These are phyloP conservation scores for Amphimedon queenslandica DNA, from an alignment of 37 sponge, comb jelly and placozoan species.

Conservation along the genomic window DNA sequence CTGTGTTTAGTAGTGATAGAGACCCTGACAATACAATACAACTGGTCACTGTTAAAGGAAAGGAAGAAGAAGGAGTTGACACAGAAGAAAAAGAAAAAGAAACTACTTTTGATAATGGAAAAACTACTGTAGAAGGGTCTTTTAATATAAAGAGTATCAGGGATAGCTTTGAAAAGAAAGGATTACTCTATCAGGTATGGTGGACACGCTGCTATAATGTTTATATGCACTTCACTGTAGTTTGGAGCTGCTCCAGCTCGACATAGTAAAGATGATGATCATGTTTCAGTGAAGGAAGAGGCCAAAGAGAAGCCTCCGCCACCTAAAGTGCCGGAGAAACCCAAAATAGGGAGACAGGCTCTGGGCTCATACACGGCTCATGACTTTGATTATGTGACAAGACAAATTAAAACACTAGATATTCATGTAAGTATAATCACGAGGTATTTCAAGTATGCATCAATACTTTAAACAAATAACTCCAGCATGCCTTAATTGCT, in stretches of 20 bases:
- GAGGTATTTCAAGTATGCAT: not conserved
- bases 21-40: constrained; percentile 12
- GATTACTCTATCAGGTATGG: not conserved
- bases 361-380: not conserved
- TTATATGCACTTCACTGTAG: not conserved
- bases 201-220: too few species aligned
- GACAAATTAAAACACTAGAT: not conserved
- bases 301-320: not conserved
- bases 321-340: too few species aligned
- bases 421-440: not conserved
- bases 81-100: too few species aligned
- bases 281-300: not conserved
- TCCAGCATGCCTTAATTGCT: too few species aligned
- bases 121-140: too few species aligned
- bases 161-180: too few species aligned
- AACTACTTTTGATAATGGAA: too few species aligned
- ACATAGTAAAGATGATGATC: not conserved
- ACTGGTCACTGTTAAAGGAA: constrained; percentile 1
- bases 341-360: not conserved
- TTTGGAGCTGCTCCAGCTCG: not conserved
- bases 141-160: too few species aligned
- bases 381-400: not conserved
- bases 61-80: not conserved
- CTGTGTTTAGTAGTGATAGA: constrained; percentile 6
- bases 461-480: too few species aligned